Percentiles rank a stretch among this genome's conserved stretches.
Evolutionary conservation across 2,888 invertebrate species (phyloP).

Genomic region (Adineta ricciae): DNA sequence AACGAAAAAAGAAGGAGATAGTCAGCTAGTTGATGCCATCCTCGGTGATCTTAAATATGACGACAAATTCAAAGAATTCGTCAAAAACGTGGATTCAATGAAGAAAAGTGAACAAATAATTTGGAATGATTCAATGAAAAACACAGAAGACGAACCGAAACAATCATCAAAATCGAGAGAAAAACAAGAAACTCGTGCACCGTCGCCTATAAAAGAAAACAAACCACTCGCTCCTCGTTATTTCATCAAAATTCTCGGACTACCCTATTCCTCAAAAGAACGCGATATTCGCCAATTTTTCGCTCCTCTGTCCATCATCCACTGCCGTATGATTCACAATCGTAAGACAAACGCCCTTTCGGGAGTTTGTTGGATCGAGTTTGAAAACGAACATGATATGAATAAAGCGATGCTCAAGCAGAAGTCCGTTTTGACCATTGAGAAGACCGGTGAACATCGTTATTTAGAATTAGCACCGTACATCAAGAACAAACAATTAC

Average conservation of each 20-base stretch:
- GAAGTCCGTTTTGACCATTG: conserved; percentile 38
- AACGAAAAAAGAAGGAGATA: conserved; percentile 34
- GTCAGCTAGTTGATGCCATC: conserved; percentile 28
- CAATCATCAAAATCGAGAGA: not conserved
- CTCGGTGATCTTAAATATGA: conserved; percentile 36
- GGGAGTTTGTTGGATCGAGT: not conserved
- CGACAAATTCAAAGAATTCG: conserved; percentile 69
- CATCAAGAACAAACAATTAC: not conserved
- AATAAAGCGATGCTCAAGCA: not conserved
- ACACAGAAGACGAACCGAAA: conserved; percentile 54
- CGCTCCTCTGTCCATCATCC: not conserved
- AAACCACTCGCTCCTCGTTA: not conserved
- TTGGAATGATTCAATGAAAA: conserved; percentile 57
- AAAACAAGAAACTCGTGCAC: not conserved
- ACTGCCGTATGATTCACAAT: not conserved
- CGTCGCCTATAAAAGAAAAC: not conserved
- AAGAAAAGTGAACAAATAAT: conserved; percentile 30
- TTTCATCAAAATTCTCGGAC: not conserved
- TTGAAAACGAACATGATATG: conserved; percentile 26
- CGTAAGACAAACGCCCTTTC: not conserved
- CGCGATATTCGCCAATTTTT: not conserved
- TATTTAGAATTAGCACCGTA: conserved; percentile 2
- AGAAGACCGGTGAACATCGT: conserved; percentile 38
- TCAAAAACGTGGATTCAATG: conserved; percentile 66
- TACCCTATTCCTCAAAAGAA: not conserved